Evolutionary conservation across 2,113 vertebrate genomes (phyloP).

Genomic region (Dasyurus viverrinus): DNA sequence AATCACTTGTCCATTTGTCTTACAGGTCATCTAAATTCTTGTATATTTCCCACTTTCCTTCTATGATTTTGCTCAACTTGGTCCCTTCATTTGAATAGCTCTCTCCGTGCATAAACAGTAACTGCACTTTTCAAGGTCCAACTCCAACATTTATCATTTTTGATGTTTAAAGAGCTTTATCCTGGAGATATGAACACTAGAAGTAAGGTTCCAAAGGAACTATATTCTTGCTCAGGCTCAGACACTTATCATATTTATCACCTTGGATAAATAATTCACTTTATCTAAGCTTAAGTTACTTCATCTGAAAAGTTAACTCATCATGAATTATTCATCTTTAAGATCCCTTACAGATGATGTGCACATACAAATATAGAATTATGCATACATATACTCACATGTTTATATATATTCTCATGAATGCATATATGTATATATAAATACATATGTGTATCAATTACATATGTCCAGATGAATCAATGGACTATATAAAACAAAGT

Average conservation of each 20-base stretch:
- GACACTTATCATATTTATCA: background rate
- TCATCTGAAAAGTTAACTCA: background rate
- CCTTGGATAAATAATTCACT: background rate
- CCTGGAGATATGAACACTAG: background rate
- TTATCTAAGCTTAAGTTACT: background rate
- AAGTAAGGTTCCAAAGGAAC: background rate
- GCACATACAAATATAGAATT: background rate
- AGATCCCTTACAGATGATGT: background rate
- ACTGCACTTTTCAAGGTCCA: background rate
- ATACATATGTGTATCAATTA: background rate
- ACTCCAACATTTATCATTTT: background rate
- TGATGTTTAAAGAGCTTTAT: background rate
- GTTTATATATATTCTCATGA: background rate
- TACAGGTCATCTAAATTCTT: background rate
- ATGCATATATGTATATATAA: background rate
- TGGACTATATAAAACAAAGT: background rate
- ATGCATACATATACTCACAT: no score
- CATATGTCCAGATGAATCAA: background rate
- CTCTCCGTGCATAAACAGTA: background rate
- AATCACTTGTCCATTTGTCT: background rate
- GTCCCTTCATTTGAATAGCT: background rate
- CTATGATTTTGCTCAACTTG: background rate
- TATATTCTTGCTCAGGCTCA: background rate
- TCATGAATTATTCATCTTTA: background rate
- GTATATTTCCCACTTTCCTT: background rate